phyloP scores from a whole-genome alignment of 2,113 vertebrate species.

The Lophura nycthemera region DNA sequence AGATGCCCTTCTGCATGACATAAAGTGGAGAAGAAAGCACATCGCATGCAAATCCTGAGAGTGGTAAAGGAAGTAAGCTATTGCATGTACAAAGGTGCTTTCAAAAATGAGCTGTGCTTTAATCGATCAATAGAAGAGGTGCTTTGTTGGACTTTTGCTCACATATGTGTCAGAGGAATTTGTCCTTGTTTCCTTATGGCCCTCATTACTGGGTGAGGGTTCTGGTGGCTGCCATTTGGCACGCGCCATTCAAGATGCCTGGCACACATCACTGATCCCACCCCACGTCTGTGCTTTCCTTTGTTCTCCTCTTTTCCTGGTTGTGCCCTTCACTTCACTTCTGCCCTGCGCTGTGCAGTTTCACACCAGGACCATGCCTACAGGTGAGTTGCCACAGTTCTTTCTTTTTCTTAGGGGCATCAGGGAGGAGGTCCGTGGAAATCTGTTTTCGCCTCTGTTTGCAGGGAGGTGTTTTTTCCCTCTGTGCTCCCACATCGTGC shows the following conservation, averaged over 20 bases:
- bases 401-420: not conserved
- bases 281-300: accelerated
- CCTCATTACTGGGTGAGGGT: not conserved
- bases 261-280: accelerated
- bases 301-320: not conserved
- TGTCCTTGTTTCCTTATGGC: not conserved
- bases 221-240: not conserved
- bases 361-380: not conserved
- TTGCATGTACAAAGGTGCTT: no score
- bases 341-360: accelerated
- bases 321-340: not conserved
- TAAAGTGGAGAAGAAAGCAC: not conserved
- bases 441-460: not conserved
- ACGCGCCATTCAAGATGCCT: accelerated
- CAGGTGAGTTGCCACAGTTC: not conserved
- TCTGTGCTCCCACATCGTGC: not conserved
- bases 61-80: not conserved
- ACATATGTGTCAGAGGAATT: not conserved
- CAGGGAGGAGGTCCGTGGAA: not conserved
- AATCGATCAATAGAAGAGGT: accelerated
- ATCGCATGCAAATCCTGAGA: not conserved
- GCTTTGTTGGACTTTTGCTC: accelerated
- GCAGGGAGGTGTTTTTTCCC: not conserved
- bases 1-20: not conserved
- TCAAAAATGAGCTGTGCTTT: not conserved